Base-by-base conservation (phyloP, 1,140 invertebrate species). In the Liolophura sinensis region DNA sequence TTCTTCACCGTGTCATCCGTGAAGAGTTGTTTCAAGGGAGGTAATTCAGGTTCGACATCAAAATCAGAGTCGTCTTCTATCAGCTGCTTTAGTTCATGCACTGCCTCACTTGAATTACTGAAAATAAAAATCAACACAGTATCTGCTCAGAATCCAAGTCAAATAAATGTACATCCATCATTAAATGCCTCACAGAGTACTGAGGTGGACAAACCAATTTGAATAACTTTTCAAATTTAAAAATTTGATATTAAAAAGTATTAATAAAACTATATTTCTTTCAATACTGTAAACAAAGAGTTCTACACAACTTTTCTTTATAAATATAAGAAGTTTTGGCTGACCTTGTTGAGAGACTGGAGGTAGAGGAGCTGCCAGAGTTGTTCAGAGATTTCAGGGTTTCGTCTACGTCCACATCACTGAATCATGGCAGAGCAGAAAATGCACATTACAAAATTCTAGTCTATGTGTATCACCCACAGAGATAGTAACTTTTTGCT, bases 31-130 rank as follows among this genome's bases (percentile, higher is more conserved):
- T 92, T 91, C 67, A 93, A 91, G 91, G 91, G 89, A 31, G 81
- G 81, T 24, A 92, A 88, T 87, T 92, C 89, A 63, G 91, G 86
- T 82, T 96, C 89, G 68, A 92, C 88, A 85, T 93, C 89, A 73
- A 93, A 89, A 87, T 96, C 89, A 81, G 91, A 92, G 86, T 94
- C 90, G 87, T 88, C 89, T 64, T 77, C 79, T 65, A 68, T 47
- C 31, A 9, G 56, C 48, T 15, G 69, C 64, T 81, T 78, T 58
- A 76, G 72, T 55, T 83, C 83, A 73, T 73, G 81, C 67, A 87
- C 87, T 65, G 81, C 82, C 69, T 89, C 88, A 67, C 85, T 76
- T 15, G 87, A 87, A 70, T 85, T 87, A 72, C 87, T 88, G 4
- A 20, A 64, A 58, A 22, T 46, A 22, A 6, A 24, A 1, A 60